Evolutionary conservation across 1,140 invertebrate genomes (phyloP).

Genomic region (Atopsyche davidsoni): DNA sequence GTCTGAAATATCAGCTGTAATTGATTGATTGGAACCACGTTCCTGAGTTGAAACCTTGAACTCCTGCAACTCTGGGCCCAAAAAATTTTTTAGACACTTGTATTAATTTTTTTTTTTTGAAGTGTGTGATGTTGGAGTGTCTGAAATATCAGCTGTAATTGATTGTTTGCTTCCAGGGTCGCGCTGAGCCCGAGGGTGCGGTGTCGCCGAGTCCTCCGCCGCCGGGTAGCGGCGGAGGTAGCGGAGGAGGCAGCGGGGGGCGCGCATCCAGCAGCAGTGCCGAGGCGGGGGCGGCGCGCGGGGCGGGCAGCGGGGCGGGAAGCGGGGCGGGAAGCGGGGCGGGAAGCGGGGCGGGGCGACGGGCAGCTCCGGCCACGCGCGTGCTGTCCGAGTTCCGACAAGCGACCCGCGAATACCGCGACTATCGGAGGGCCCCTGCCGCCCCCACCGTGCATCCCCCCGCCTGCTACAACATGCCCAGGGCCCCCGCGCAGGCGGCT

Average conservation of each 20-base stretch:
- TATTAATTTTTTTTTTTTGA: no score
- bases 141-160: no score
- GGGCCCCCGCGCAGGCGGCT: constrained; percentile 32
- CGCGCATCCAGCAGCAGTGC: constrained; percentile 21
- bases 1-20: no score
- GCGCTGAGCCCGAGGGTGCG: constrained; percentile 62
- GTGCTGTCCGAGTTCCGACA: constrained; percentile 22
- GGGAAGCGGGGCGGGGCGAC: constrained; percentile 20
- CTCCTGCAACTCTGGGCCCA: no score
- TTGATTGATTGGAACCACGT: no score
- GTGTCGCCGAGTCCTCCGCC: constrained; percentile 44
- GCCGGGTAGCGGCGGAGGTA: constrained; percentile 25
- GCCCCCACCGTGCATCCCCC: constrained; percentile 35
- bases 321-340: constrained; percentile 28
- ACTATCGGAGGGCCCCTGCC: constrained; percentile 33
- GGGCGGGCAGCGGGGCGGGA: no score
- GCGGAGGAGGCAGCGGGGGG: constrained; percentile 22
- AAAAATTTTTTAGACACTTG: no score
- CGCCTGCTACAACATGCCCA: constrained; percentile 44
- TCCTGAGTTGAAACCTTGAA: no score
- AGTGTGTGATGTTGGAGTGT: no score
- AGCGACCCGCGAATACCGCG: constrained; percentile 40
- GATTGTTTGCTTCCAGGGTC: constrained; percentile 34
- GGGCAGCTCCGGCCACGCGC: constrained; percentile 23
- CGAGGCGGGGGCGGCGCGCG: constrained; percentile 30